Conservation (phyloP, 2,113 vertebrate species). For the Setophaga petechia region DNA sequence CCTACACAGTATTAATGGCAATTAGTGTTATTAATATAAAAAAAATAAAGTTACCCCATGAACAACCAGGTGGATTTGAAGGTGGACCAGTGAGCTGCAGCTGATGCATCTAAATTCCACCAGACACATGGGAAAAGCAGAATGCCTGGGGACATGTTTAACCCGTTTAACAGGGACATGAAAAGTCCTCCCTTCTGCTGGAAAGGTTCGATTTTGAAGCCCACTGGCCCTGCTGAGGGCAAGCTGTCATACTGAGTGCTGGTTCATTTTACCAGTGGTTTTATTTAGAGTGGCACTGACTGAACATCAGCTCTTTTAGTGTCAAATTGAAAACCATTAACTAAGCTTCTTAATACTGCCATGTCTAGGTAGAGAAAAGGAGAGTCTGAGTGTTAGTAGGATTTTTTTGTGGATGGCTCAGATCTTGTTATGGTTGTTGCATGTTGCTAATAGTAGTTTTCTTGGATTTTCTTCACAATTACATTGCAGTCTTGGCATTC, state of each 20-base stretch:
- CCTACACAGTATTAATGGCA: neutral
- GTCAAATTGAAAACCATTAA: neutral
- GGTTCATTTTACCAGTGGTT: neutral
- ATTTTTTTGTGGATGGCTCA: neutral
- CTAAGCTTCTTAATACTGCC: neutral
- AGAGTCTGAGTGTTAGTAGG: neutral
- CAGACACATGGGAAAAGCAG: neutral
- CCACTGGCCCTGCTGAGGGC: neutral
- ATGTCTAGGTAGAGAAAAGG: neutral
- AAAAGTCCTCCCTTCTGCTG: neutral
- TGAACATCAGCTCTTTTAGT: neutral
- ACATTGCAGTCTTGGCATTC: neutral
- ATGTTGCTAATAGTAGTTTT: neutral
- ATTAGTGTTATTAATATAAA: neutral
- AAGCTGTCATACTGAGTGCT: rapidly evolving
- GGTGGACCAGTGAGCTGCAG: neutral
- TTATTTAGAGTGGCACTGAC: neutral
- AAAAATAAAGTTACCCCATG: neutral
- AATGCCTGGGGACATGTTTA: neutral
- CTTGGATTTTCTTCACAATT: neutral
- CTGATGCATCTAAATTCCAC: neutral
- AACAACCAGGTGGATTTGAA: neutral
- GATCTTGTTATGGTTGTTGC: neutral
- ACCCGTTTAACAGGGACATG: neutral
- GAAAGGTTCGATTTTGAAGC: neutral